Evolutionary conservation across 2,888 invertebrate species (phyloP).

Genomic region (Drymonia ruficornis): DNA sequence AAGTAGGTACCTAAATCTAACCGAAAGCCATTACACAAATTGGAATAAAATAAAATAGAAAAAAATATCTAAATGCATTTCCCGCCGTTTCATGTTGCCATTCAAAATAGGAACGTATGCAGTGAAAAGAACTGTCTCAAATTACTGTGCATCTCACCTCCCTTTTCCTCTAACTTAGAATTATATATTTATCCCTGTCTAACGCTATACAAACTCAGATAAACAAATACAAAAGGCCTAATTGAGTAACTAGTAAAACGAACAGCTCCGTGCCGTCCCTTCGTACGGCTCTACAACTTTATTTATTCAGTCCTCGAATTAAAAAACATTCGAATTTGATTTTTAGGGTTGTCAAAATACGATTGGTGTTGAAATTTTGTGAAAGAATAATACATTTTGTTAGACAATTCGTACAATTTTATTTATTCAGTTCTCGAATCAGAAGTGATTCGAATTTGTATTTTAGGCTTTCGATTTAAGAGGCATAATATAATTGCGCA

Average conservation of each 20-base stretch:
- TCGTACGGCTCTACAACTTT: constrained; percentile 60
- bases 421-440: constrained; percentile 21
- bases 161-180: constrained; percentile 38
- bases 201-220: constrained; percentile 82
- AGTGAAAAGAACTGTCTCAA: constrained; percentile 85
- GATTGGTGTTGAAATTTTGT: constrained; percentile 13
- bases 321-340: constrained; percentile 31
- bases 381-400: constrained; percentile 31
- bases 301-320: constrained; percentile 21
- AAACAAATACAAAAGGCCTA: constrained; percentile 86
- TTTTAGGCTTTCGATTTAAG: constrained; percentile 31
- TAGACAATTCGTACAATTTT: constrained; percentile 60
- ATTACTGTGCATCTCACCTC: constrained; percentile 72
- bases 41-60: constrained; percentile 64
- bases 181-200: constrained; percentile 54
- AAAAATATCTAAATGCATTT: constrained; percentile 76
- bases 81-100: constrained; percentile 81
- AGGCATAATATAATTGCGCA: constrained; percentile 12
- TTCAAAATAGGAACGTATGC: constrained; percentile 84
- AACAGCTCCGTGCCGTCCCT: constrained; percentile 80
- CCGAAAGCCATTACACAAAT: constrained; percentile 72
- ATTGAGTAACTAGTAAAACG: constrained; percentile 85
- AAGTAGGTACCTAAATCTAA: constrained; percentile 76
- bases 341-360: constrained; percentile 30
- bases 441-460: constrained; percentile 32